These are phyloP conservation scores for Drosophila trapezifrons DNA, from an alignment of 1,140 invertebrate species.

Conservation along the genomic window DNA sequence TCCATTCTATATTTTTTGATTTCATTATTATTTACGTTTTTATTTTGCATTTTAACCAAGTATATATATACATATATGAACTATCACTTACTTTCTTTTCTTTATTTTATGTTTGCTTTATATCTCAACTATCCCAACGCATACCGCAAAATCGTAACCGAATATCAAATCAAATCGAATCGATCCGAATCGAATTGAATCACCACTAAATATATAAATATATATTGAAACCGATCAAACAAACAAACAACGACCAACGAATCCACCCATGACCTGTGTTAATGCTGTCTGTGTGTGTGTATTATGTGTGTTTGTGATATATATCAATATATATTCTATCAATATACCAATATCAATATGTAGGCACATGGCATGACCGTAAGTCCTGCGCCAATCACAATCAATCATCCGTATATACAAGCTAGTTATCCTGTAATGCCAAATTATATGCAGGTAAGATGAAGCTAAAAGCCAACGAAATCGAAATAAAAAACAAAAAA, in stretches of 20 bases:
- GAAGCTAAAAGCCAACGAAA: conserved; percentile 49
- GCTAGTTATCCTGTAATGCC: conserved; percentile 84
- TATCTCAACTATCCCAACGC: conserved; percentile 76
- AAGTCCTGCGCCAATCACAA: conserved; percentile 84
- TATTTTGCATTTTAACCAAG: conserved; percentile 47
- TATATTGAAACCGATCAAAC: conserved; percentile 54
- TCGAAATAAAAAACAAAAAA: conserved; percentile 15
- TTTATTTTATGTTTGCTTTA: conserved; percentile 81
- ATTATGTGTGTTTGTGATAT: conserved; percentile 53
- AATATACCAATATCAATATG: conserved; percentile 53
- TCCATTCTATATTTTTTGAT: conserved; percentile 38
- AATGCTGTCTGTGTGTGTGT: conserved; percentile 69
- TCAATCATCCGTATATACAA: conserved; percentile 84
- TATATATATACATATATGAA: conserved; percentile 75
- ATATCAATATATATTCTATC: conserved; percentile 59
- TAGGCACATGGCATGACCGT: conserved; percentile 85
- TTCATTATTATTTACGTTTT: conserved; percentile 51
- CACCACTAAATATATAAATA: conserved; percentile 51
- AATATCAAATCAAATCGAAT: conserved; percentile 51
- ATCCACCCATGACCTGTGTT: conserved; percentile 57
- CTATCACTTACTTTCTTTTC: conserved; percentile 79
- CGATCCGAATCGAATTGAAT: conserved; percentile 30
- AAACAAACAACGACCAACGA: conserved; percentile 49
- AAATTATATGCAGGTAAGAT: conserved; percentile 84
- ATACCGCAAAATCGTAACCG: conserved; percentile 63